A percentile compares a stretch with the other conserved stretches of the same genome.
Conservation (phyloP, 2,888 invertebrate genomes). For the Noctua comes region DNA sequence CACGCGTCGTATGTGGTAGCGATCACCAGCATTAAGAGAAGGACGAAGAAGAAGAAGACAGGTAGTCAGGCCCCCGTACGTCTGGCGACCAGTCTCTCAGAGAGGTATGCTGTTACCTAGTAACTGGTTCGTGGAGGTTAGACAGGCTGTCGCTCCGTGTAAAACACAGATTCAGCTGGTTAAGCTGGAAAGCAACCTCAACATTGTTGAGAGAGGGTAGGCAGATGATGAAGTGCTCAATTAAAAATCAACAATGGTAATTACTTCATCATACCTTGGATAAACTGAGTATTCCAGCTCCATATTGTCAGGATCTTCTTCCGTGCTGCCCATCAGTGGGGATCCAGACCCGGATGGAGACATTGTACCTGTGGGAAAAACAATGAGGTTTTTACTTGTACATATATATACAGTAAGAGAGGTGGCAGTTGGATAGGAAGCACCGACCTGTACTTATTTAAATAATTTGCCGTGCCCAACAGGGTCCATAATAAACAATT, state of each 20-base stretch:
- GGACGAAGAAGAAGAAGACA: neutral
- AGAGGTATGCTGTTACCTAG: neutral
- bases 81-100: neutral
- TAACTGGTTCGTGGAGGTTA: neutral
- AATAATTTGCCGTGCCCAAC: too few relatives aligned
- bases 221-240: neutral
- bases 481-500: too few relatives aligned
- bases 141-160: neutral
- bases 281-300: conserved; percentile 89
- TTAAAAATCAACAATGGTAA: neutral
- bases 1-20: too few relatives aligned
- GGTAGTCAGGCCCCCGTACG: neutral
- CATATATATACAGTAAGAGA: too few relatives aligned
- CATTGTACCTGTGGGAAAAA: conserved; percentile 82
- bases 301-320: conserved; percentile 91
- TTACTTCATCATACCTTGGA: conserved; percentile 79
- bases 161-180: neutral
- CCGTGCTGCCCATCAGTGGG: conserved; percentile 88
- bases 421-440: too few relatives aligned
- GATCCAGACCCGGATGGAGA: conserved; percentile 89
- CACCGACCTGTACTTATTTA: too few relatives aligned
- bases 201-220: neutral
- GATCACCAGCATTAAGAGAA: neutral
- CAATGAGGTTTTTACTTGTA: neutral
- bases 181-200: neutral